Conservation (phyloP, 2,888 invertebrate genomes). For the Ferrisia virgata region DNA sequence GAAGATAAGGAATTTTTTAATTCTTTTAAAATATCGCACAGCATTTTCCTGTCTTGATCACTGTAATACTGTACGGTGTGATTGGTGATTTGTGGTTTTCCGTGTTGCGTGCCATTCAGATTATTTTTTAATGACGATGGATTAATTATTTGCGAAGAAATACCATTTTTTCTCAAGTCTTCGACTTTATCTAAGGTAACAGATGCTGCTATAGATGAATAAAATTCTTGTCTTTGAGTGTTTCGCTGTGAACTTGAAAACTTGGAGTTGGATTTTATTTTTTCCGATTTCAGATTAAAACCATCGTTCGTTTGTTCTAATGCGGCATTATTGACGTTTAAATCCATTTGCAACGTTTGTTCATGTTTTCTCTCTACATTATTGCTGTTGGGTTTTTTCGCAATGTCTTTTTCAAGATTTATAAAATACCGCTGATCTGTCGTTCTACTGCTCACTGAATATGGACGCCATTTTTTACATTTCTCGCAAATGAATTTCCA, state of each 20-base stretch:
- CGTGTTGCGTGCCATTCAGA: neutral
- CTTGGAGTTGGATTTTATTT: neutral
- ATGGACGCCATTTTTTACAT: constrained; percentile 54
- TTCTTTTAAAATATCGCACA: constrained; percentile 71
- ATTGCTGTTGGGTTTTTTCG: neutral
- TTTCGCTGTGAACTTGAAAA: neutral
- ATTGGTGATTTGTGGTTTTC: neutral
- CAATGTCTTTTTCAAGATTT: neutral
- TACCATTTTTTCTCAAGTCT: neutral
- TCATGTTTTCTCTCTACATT: neutral
- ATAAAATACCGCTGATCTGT: neutral
- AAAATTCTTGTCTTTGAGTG: neutral
- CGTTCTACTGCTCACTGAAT: neutral
- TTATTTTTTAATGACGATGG: neutral
- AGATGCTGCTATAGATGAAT: neutral
- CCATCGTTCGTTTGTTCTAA: neutral
- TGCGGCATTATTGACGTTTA: neutral
- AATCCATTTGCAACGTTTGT: neutral
- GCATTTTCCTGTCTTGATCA: constrained; percentile 50
- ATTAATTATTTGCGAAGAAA: neutral
- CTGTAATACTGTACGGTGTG: neutral
- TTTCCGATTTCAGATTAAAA: neutral
- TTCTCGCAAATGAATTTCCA: constrained; percentile 64
- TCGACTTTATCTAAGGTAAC: neutral
- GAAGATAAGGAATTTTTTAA: constrained; percentile 70